A percentile compares a stretch with the other conserved stretches of the same genome.
Evolutionary conservation across 1,140 invertebrate genomes (phyloP).

Genomic region (Galleria mellonella): DNA sequence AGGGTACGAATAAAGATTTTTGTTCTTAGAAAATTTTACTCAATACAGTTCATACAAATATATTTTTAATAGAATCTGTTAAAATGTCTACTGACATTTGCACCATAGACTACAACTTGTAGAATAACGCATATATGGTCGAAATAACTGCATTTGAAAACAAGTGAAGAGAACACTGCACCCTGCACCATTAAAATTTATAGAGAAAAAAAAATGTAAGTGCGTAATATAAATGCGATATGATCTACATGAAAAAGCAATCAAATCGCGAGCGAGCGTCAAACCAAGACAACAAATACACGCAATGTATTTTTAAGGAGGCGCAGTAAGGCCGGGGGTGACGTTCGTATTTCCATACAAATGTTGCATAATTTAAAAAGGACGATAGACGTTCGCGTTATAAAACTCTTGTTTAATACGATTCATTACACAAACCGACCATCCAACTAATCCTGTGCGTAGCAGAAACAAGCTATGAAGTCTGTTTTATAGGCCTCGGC

Average conservation of each 20-base stretch:
- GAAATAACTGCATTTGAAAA: no score
- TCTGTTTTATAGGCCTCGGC: no score
- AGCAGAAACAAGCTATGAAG: no score
- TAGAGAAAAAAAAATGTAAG: background rate
- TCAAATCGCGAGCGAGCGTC: slow-evolving; percentile 49
- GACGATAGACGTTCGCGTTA: slow-evolving; percentile 30
- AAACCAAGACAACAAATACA: slow-evolving; percentile 60
- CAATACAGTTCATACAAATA: no score
- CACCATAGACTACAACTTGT: no score
- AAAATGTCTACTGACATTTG: no score
- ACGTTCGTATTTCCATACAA: slow-evolving; percentile 65
- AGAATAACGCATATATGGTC: no score
- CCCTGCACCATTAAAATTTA: background rate
- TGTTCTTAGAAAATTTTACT: no score
- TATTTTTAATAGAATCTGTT: no score
- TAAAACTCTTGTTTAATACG: slow-evolving; percentile 42
- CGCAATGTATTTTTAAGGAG: slow-evolving; percentile 64
- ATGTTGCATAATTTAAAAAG: slow-evolving; percentile 69
- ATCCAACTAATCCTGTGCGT: background rate
- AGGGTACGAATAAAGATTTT: no score
- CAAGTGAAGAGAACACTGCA: no score
- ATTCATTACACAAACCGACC: slow-evolving; percentile 23
- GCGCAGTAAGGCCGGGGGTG: slow-evolving; percentile 26
- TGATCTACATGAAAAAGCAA: slow-evolving; percentile 69
- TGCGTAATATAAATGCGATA: slow-evolving; percentile 15